Evolutionary conservation across 2,888 invertebrate species (phyloP), one percentile per base, ranked within the genome.

Genomic region (Thymelicus acteon): DNA sequence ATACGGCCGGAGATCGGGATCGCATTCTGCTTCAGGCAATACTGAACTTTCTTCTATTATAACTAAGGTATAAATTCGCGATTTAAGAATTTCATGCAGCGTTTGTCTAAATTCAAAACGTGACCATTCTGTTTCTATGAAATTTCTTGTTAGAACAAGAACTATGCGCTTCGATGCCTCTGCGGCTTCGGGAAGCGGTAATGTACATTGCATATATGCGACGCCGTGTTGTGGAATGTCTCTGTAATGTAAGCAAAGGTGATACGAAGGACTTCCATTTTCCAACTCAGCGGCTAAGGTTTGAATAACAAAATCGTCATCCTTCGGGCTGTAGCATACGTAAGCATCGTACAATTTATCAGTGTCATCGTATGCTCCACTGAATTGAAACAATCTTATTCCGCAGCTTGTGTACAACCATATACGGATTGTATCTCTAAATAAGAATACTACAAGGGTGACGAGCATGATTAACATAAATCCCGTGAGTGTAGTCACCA

Each of bases 281-380:
- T 98, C 98, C 80, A 98, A 92, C 84, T 98, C 97, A 73, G 97
- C 96, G 72, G 97, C 97, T 76, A 98, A 95, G 70, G 97, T 97
- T 87, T 97, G 97, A 79, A 97, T 95, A 69, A 98, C 98, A 91
- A 98, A 98, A 86, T 97, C 96, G 85, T 98, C 98, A 92, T 98
- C 98, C 89, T 97, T 97, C 72, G 97, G 97, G 83, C 98, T 97
- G 94, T 98, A 99, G 83, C 98, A 96, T 63, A 99, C 96, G 91
- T 98, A 98, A 77, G 97, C 98, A 91, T 99, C 98, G 94, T 98
- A 98, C 73, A 97, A 95, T 88, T 97, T 97, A 85, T 97, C 97
- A 83, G 96, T 95, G 87, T 97, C 97, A 85, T 97, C 97, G 88
- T 95, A 96, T 71, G 95, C 95, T 78, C 95, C 95, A 71, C 95